Conservation (phyloP, 2,888 invertebrate species). For the Sarcophaga subvicina region DNA sequence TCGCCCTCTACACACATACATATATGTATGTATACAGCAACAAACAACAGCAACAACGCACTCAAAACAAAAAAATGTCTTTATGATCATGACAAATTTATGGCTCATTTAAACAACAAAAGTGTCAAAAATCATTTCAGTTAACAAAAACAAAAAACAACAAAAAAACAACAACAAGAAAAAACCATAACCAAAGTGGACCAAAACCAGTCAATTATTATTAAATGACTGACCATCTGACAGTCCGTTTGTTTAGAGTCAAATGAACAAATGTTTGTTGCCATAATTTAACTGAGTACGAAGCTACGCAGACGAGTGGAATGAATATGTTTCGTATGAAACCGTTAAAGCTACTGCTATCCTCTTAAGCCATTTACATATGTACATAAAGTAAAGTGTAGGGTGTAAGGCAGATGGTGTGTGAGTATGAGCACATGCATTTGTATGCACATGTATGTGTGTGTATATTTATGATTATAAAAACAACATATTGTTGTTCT, state of each 20-base stretch:
- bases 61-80: neutral
- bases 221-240: slow-evolving; percentile 10
- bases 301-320: neutral
- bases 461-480: no score
- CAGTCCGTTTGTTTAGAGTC: slow-evolving; percentile 16
- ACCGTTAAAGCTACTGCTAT: neutral
- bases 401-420: slow-evolving; percentile 6
- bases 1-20: slow-evolving; percentile 27
- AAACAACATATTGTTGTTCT: neutral
- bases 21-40: no score
- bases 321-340: neutral
- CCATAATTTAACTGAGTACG: neutral
- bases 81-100: slow-evolving; percentile 62
- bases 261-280: slow-evolving; percentile 22
- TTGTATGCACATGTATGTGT: neutral
- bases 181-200: slow-evolving; percentile 4
- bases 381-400: neutral
- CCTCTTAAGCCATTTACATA: neutral
- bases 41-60: no score
- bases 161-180: neutral
- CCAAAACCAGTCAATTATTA: slow-evolving; percentile 16
- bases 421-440: neutral
- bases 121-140: slow-evolving; percentile 64
- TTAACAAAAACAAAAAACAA: neutral
- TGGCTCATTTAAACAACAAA: slow-evolving; percentile 60